Base-by-base conservation (phyloP, 1,140 invertebrate genomes). In the Geopemphigus sp. region DNA sequence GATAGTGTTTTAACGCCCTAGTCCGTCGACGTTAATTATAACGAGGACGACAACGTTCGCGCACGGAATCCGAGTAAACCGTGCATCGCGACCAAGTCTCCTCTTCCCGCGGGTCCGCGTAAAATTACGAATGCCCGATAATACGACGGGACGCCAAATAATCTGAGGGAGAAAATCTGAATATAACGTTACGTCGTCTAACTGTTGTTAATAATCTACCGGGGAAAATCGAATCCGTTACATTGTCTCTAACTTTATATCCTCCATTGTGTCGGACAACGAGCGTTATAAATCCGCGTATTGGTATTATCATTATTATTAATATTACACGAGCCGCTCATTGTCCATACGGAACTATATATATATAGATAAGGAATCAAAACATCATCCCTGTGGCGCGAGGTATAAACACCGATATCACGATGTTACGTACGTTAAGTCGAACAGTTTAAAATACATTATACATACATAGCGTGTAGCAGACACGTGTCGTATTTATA, bases 191-290 rank as follows among this genome's bases (percentile, higher is more conserved):
- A 47, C 24, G 17, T 32, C 12, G 11, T 39, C 45, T 39, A 39
- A 8, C 32, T 50, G 64, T n/a, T n/a, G n/a, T 68, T 47, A 68
- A 50, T 50, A 68, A 68, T 68, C 17, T 50, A 24, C 64, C 22
- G 24, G 45, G 17, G 15, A 47, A 50, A 68, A 24, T 50, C 17
- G 15, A 53, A 19, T 70, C 66, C 17, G 53, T 70, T 70, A 53
- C n/a, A 19, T 54, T 29, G 45, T 50, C 45, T 68, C 64, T 53
- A 50, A 70, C 66, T 29, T 70, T 70, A 50, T 50, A 12, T 50
- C 11, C 11, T 29, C 66, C 66, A 70, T 53, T 68, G 45, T 29
- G 8, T 17, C 24, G 26, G 66, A 17, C 22, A 24, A 68, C 47
- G 47, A 24, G 22, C 64, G 39, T 50, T 64, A 64, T 39, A 63